Base-by-base conservation (phyloP, 1,140 invertebrate species). In the Euschistus heros region DNA sequence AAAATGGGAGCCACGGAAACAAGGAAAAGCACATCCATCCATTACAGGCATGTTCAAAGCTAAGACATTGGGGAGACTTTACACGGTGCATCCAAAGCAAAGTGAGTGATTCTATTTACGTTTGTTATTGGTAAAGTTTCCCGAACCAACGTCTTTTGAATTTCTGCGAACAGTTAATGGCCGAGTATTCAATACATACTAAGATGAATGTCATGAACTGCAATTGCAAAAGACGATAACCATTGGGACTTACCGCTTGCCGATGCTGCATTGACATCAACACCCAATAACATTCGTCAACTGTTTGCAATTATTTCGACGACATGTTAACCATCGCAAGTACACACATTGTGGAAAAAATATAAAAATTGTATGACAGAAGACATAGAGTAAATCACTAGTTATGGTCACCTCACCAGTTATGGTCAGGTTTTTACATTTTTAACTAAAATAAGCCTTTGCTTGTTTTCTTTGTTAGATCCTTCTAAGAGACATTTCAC, bases 71-170 rank as follows among this genome's bases (percentile, higher is more conserved):
- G 73, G 74, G 18, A 72, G 74, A 42, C 69, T 78, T 7, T 77
- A 77, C 64, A 71, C 74, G 69, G 73, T 79, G 27, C 72, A 77
- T 73, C 74, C 75, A 44, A 78, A 69, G 0, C 71, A 77, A 47
- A 67, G 71, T 63, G 74, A 79, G 70, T 78, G 77, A 66, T 80
- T 72, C 66, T 77, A 75, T 73, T 72, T 79, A 64, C 74, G 75
- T 27, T 67, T 80, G 63, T 66, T 80, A 24, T 70, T 79, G 62
- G 66, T 73, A n/a, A 73, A 76, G 70, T 74, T 80, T 33, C 72
- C 70, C 65, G 78, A 78, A 4, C 75, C 77, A 68, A 78, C 70
- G 64, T 76, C 73, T 61, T 79, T 80, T 67, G 15, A 73, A 69
- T n/a, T 74, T 69, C 67, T 80, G 62, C 68, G 70, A 75, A 79